Evolutionary conservation across 1,140 invertebrate species (phyloP).

Genomic region (Araneus ventricosus): DNA sequence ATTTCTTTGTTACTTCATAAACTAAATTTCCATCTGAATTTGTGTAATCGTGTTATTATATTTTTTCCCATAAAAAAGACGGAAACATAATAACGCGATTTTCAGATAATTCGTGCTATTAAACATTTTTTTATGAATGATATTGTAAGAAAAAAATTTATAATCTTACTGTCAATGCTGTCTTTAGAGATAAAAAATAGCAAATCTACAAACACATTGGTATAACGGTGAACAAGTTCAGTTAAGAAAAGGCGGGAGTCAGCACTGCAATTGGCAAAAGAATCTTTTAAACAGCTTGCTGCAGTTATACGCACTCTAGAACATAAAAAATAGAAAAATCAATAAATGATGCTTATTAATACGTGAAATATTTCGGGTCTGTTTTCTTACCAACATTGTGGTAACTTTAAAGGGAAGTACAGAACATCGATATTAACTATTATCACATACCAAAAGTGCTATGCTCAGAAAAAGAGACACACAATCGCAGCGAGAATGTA

Average conservation of each 20-base stretch:
- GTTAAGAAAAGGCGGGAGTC: not conserved
- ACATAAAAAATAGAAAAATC: not conserved
- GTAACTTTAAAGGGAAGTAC: no score
- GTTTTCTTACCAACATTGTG: no score
- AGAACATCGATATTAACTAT: no score
- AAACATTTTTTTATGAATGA: not conserved
- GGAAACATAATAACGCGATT: not conserved
- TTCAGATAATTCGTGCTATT: no score
- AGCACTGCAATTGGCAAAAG: slow-evolving; percentile 15
- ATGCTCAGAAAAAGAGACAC: no score
- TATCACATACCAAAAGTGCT: no score
- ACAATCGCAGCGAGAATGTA: no score
- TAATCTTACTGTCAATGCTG: not conserved
- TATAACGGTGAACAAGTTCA: slow-evolving; percentile 16
- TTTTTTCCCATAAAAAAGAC: not conserved
- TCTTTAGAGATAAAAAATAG: not conserved
- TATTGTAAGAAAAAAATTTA: not conserved
- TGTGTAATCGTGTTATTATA: no score
- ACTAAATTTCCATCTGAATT: no score
- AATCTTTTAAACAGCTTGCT: not conserved
- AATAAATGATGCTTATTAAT: no score
- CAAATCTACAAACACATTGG: not conserved
- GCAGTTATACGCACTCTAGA: not conserved
- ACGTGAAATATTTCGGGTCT: no score
- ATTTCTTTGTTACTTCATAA: no score